Conservation (phyloP, 1,140 invertebrate species). For the Brachionus manjavacas region DNA sequence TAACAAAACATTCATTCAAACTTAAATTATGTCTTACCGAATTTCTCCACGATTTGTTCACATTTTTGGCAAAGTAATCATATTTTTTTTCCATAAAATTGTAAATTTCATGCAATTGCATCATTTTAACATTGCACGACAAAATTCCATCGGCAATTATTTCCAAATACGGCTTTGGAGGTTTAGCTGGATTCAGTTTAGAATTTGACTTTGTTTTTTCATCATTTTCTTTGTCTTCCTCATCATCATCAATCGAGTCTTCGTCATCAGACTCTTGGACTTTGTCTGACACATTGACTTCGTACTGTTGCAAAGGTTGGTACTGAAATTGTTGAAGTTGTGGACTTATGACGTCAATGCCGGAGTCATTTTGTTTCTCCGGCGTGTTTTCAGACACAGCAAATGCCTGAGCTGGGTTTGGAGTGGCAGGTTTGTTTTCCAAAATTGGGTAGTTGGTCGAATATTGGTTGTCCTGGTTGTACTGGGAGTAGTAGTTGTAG, state of each 20-base stretch:
- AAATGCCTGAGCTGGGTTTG: background rate
- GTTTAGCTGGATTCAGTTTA: background rate
- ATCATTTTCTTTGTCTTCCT: conserved; percentile 7
- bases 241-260: conserved; percentile 11
- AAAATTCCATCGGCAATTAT: conserved; percentile 42
- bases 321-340: background rate
- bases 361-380: conserved; percentile 18
- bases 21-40: conserved; percentile 94
- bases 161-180: conserved; percentile 34
- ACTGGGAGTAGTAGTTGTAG: background rate
- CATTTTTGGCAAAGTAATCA: conserved; percentile 40
- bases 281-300: background rate
- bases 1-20: conserved; percentile 96
- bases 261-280: background rate
- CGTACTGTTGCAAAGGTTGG: background rate
- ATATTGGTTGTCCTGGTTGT: background rate
- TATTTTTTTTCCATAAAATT: conserved; percentile 31
- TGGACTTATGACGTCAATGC: background rate
- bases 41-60: conserved; percentile 72
- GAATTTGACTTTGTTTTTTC: background rate
- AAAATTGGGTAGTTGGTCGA: background rate
- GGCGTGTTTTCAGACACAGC: background rate
- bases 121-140: background rate
- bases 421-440: background rate
- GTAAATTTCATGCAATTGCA: conserved; percentile 42